Percentiles rank a stretch among this genome's conserved stretches.
Evolutionary conservation across 2,113 vertebrate genomes (phyloP).

Genomic region (Salvelinus alpinus): DNA sequence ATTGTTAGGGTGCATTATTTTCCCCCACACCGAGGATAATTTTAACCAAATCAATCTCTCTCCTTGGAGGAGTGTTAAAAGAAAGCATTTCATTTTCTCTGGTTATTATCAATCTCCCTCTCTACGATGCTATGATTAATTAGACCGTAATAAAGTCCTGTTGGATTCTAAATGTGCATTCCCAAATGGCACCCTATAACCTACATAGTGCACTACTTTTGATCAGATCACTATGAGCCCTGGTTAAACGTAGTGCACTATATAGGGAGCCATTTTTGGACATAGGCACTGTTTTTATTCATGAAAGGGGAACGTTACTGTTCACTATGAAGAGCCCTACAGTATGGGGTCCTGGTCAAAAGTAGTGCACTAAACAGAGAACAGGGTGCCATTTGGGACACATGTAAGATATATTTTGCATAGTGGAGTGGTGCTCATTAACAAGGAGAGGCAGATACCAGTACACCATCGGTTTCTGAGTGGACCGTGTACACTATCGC

Average conservation of each 20-base stretch:
- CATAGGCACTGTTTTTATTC: too few relatives aligned
- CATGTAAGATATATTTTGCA: background rate
- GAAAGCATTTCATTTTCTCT: too few relatives aligned
- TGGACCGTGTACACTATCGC: background rate
- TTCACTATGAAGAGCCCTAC: background rate
- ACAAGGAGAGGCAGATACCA: slow-evolving; percentile 32
- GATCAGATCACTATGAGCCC: background rate
- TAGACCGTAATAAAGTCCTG: slow-evolving; percentile 43
- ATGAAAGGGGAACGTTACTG: too few relatives aligned
- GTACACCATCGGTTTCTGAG: background rate
- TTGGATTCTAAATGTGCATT: slow-evolving; percentile 13
- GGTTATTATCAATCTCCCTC: slow-evolving; percentile 47
- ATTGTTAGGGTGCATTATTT: too few relatives aligned
- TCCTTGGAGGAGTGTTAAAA: too few relatives aligned
- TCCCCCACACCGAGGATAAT: too few relatives aligned
- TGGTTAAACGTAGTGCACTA: too few relatives aligned
- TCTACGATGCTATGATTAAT: slow-evolving; percentile 39
- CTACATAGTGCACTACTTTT: too few relatives aligned
- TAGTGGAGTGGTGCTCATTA: background rate
- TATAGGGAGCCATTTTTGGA: background rate
- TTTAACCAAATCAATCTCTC: too few relatives aligned
- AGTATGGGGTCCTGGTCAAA: background rate
- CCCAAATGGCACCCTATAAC: too few relatives aligned
- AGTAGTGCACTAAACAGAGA: too few relatives aligned
- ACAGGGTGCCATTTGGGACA: background rate